Conservation (phyloP, 2,797 vertebrate species). For the Xerus rutilus region DNA sequence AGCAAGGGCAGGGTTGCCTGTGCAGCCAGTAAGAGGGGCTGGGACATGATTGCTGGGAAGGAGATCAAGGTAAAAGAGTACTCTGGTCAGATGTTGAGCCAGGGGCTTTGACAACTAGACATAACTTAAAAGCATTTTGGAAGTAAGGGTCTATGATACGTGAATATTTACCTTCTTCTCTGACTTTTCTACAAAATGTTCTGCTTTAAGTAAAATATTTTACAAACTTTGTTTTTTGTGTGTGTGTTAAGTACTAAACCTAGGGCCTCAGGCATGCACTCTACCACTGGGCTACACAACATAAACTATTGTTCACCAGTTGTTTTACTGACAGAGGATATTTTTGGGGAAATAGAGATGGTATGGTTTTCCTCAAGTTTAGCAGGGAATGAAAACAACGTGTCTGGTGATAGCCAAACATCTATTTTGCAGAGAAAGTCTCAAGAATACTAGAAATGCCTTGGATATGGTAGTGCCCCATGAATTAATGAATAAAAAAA, state of each 20-base stretch:
- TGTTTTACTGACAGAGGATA: background rate
- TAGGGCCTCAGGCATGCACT: background rate
- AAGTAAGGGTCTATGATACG: background rate
- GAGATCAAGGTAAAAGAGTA: background rate
- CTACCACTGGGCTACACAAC: background rate
- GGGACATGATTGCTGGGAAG: fast-evolving
- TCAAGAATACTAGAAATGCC: background rate
- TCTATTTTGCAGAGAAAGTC: background rate
- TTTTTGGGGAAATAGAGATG: background rate
- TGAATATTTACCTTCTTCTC: background rate
- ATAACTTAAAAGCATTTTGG: background rate
- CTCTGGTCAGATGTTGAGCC: background rate
- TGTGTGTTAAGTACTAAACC: too few species aligned
- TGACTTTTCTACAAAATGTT: background rate
- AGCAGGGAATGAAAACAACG: background rate
- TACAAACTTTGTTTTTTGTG: background rate
- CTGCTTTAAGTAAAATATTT: background rate
- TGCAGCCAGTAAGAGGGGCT: background rate
- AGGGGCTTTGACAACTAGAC: background rate
- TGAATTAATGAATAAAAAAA: background rate
- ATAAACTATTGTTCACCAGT: background rate
- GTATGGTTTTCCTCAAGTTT: background rate
- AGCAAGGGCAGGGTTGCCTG: background rate
- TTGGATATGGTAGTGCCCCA: background rate
- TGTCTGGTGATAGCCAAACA: background rate